Percentiles rank a stretch among this genome's conserved stretches.
phyloP scores from a whole-genome alignment of 2,888 invertebrate species.

The Spodoptera picta region DNA sequence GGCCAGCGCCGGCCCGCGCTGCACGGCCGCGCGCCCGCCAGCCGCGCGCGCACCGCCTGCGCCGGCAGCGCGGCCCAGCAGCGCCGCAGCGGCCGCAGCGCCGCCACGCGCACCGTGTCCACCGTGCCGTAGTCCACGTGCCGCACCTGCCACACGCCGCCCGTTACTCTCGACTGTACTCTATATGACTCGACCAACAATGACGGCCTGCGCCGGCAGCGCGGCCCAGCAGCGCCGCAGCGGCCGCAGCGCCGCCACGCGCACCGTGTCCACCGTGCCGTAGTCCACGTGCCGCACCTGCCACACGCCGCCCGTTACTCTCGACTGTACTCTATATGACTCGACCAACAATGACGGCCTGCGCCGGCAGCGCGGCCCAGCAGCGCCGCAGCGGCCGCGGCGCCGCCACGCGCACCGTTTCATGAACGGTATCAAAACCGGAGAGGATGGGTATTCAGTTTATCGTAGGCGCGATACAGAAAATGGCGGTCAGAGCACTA shows the following conservation, averaged over 20 bases:
- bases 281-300: conserved; percentile 89
- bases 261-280: conserved; percentile 84
- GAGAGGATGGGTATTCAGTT: no score
- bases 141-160: conserved; percentile 77
- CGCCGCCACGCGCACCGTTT: conserved; percentile 34
- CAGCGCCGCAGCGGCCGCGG: conserved; percentile 73
- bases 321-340: no score
- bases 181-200: no score
- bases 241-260: conserved; percentile 64
- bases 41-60: conserved; percentile 86
- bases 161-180: no score
- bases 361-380: conserved; percentile 82
- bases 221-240: conserved; percentile 73
- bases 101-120: conserved; percentile 63
- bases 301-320: conserved; percentile 3
- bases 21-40: conserved; percentile 81
- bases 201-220: conserved; percentile 83
- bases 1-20: conserved; percentile 82
- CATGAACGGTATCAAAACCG: no score
- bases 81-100: conserved; percentile 74
- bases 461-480: no score
- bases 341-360: conserved; percentile 68
- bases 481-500: no score
- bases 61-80: conserved; percentile 79
- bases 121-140: conserved; percentile 90